Base-by-base conservation (phyloP, 2,797 vertebrate species). In the Hippocampus kuda region DNA sequence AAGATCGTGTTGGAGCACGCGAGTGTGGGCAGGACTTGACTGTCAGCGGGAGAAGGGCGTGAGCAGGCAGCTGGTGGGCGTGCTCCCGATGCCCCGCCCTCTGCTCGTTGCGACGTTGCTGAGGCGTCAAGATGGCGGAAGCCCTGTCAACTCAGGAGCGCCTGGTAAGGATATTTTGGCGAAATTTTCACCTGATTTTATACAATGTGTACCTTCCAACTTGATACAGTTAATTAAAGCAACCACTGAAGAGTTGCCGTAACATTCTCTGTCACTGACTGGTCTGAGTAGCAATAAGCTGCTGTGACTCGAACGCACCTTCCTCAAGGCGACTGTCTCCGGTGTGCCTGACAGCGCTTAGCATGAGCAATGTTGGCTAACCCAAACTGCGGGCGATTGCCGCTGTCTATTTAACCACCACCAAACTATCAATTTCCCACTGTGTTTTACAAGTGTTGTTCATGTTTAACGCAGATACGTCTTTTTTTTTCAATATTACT, bases 41-140 rank as follows among this genome's bases (percentile, higher is more conserved):
- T 7, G 57, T 72, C 57, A 67, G 74, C 30, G 62, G 69, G 70
- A 68, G 70, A 30, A 65, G 70, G 79, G 79, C 79, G 82, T 84
- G 84, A 76, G 66, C 76, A 68, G 78, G 80, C 77, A 69, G 68
- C 78, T 71, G 69, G 87, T 89, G 90, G 87, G 89, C 90, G 91
- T 86, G 27, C 27, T 30, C 30, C 57, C 86, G 8, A 22, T 10
- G 53, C 11, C 53, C n/a, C n/a, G 53, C 22, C n/a, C 53, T 13
- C 53, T 24, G 87, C 84, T 87, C 86, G 87, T 77, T 88, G 79
- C 85, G 90, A 90, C 88, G 91, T 88, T 90, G 89, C 88, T 81
- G 87, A 90, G 91, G 90, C 90, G 92, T 91, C 90, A 93, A 93
- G 89, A 93, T 93, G 92, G 92, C 92, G 91, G 92, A 92, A 91